Evolutionary conservation across 1,140 invertebrate genomes (phyloP).

Genomic region (Drosophila pseudoobscura): DNA sequence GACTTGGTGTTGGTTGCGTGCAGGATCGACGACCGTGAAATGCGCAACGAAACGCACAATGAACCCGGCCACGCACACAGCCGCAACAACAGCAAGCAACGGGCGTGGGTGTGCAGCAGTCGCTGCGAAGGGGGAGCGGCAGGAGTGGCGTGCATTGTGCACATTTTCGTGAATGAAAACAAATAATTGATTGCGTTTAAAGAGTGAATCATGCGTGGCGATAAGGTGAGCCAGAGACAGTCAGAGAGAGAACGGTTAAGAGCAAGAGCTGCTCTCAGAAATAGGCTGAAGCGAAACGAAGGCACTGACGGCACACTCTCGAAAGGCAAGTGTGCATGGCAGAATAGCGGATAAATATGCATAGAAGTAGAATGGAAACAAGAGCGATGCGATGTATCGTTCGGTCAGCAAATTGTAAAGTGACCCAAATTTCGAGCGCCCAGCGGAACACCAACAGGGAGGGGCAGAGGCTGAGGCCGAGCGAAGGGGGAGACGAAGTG

Average conservation of each 20-base stretch:
- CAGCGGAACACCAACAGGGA: slow-evolving; percentile 12
- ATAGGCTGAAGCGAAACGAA: slow-evolving; percentile 53
- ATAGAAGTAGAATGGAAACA: slow-evolving; percentile 49
- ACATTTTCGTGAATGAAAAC: slow-evolving; percentile 74
- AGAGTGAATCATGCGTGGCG: slow-evolving; percentile 74
- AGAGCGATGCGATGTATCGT: slow-evolving; percentile 60
- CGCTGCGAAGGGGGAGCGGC: not conserved
- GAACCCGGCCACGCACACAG: slow-evolving; percentile 59
- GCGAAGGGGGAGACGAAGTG: slow-evolving; percentile 51
- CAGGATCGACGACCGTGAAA: slow-evolving; percentile 81
- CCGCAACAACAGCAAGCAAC: slow-evolving; percentile 30
- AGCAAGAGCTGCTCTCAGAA: slow-evolving; percentile 31
- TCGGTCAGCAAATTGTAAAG: slow-evolving; percentile 79
- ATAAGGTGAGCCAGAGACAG: slow-evolving; percentile 45
- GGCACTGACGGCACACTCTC: slow-evolving; percentile 19
- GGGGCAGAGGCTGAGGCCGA: slow-evolving; percentile 3
- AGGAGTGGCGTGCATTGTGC: slow-evolving; percentile 52
- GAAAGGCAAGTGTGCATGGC: slow-evolving; percentile 58
- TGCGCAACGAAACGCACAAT: slow-evolving; percentile 74
- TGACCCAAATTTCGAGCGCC: slow-evolving; percentile 71
- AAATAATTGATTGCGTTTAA: slow-evolving; percentile 69
- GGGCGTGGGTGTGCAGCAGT: slow-evolving; percentile 17
- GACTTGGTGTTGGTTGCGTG: slow-evolving; percentile 49
- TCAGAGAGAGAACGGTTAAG: slow-evolving; percentile 1
- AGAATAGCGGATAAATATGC: slow-evolving; percentile 63